A percentile compares a stretch with the other conserved stretches of the same genome.
Conservation (phyloP, 1,140 invertebrate species). For the Lucilia cuprina region DNA sequence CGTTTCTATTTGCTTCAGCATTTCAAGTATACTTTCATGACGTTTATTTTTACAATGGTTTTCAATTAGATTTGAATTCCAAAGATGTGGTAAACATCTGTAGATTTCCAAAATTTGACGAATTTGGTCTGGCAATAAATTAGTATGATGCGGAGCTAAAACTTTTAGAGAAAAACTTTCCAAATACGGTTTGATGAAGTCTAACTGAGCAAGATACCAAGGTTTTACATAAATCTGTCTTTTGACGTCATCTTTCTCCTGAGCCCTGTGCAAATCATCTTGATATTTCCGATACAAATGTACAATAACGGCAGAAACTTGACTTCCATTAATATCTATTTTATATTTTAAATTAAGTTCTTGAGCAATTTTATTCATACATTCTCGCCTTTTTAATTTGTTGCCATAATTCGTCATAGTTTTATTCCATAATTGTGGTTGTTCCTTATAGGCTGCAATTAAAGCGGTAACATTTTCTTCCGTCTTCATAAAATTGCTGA, state of each 20-base stretch:
- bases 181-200: not conserved
- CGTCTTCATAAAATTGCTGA: not conserved
- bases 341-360: not conserved
- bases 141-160: not conserved
- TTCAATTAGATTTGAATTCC: slow-evolving; percentile 5
- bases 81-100: not conserved
- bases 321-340: not conserved
- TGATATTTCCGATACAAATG: not conserved
- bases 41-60: slow-evolving; percentile 17
- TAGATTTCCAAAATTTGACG: not conserved
- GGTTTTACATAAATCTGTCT: not conserved
- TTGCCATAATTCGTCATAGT: not conserved
- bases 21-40: not conserved
- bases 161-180: not conserved
- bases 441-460: not conserved
- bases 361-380: not conserved
- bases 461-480: not conserved
- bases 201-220: not conserved
- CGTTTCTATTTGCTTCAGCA: not conserved
- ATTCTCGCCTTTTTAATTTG: not conserved
- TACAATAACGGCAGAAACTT: not conserved
- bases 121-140: not conserved
- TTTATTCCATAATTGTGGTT: not conserved
- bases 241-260: not conserved
- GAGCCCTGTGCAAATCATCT: not conserved